Conservation (phyloP, 2,113 vertebrate species). For the Piliocolobus tephrosceles region DNA sequence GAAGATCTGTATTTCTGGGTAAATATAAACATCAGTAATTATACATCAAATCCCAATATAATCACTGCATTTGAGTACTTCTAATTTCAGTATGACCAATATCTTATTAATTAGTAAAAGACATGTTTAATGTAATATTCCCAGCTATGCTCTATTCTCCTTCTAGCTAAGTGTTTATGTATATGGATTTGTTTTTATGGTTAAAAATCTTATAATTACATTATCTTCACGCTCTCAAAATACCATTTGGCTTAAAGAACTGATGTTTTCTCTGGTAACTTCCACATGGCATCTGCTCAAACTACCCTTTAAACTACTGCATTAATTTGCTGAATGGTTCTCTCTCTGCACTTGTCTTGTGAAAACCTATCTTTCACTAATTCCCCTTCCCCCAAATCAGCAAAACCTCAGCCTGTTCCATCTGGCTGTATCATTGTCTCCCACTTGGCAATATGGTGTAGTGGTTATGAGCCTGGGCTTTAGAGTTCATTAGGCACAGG, state of each 20-base stretch:
- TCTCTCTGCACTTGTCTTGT: constrained; percentile 65
- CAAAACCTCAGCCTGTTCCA: constrained; percentile 49
- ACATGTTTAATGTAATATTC: constrained; percentile 42
- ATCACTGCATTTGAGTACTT: constrained; percentile 43
- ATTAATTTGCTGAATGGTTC: constrained; percentile 73
- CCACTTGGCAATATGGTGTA: background rate
- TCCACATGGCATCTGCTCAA: constrained; percentile 67
- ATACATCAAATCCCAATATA: constrained; percentile 13
- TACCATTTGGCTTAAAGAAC: constrained; percentile 71
- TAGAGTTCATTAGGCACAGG: background rate
- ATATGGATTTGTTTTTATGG: constrained; percentile 67
- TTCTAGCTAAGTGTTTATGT: constrained; percentile 63
- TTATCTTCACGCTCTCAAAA: constrained; percentile 68
- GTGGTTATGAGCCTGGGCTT: background rate
- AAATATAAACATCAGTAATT: constrained; percentile 28
- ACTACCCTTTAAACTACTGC: constrained; percentile 60
- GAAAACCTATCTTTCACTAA: constrained; percentile 61
- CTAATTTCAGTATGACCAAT: constrained; percentile 36
- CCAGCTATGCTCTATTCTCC: constrained; percentile 45
- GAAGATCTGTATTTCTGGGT: background rate
- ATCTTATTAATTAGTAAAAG: constrained; percentile 68
- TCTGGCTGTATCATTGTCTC: constrained; percentile 33
- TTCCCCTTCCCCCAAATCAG: constrained; percentile 44
- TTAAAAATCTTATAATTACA: constrained; percentile 72
- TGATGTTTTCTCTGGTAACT: constrained; percentile 71